phyloP scores from a whole-genome alignment of 1,140 invertebrate genomes.

The Agrilus planipennis region DNA sequence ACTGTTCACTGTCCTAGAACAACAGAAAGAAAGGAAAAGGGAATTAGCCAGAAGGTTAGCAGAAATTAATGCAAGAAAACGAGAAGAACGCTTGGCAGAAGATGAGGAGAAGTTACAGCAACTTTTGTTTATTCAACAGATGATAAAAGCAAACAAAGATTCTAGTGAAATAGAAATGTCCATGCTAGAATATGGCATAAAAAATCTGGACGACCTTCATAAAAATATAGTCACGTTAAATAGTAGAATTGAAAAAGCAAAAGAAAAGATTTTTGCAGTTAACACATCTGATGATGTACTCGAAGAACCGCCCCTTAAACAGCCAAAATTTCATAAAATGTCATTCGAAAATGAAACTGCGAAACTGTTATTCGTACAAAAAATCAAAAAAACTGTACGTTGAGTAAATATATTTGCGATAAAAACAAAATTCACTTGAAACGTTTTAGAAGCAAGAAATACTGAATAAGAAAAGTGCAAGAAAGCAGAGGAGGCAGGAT shows the following conservation, averaged over 20 bases:
- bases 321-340: slow-evolving; percentile 28
- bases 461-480: slow-evolving; percentile 50
- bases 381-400: slow-evolving; percentile 29
- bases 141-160: slow-evolving; percentile 54
- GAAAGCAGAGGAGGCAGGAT: slow-evolving; percentile 70
- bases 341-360: slow-evolving; percentile 30
- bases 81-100: slow-evolving; percentile 72
- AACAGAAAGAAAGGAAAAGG: slow-evolving; percentile 73
- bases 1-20: slow-evolving; percentile 52
- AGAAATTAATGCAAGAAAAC: slow-evolving; percentile 75
- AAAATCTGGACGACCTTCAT: slow-evolving; percentile 48
- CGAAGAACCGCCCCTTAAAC: slow-evolving; percentile 41
- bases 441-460: slow-evolving; percentile 43
- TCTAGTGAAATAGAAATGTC: slow-evolving; percentile 54
- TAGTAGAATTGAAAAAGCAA: slow-evolving; percentile 63
- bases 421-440: too few species aligned
- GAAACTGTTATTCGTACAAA: slow-evolving; percentile 26
- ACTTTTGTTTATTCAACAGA: slow-evolving; percentile 62
- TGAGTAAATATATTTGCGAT: not conserved
- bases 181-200: slow-evolving; percentile 45
- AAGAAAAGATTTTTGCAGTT: slow-evolving; percentile 62
- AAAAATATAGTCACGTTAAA: slow-evolving; percentile 65
- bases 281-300: slow-evolving; percentile 50
- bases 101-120: slow-evolving; percentile 79
- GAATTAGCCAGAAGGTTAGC: slow-evolving; percentile 69